Evolutionary conservation across 1,140 invertebrate species (phyloP).

Genomic region (Marisa cornuarietis): DNA sequence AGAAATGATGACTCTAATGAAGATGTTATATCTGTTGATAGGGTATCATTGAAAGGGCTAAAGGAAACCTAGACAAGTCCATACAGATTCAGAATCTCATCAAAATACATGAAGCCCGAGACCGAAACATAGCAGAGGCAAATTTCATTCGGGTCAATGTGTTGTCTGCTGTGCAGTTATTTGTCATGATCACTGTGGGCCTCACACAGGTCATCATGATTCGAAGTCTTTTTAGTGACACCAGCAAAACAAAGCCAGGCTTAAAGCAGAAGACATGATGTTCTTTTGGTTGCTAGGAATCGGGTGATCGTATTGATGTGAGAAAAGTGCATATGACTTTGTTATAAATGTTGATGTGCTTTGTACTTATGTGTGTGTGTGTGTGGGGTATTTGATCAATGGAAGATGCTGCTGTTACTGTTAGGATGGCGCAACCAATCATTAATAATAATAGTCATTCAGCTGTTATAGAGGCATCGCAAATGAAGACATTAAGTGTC

Average conservation of each 20-base stretch:
- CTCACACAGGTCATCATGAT: constrained; percentile 75
- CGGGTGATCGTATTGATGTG: background rate
- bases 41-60: constrained; percentile 72
- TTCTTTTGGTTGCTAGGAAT: background rate
- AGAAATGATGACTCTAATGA: background rate
- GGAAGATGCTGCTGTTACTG: background rate
- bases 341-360: background rate
- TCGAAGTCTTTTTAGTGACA: constrained; percentile 76
- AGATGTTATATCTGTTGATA: constrained; percentile 53
- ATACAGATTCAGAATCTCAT: constrained; percentile 78
- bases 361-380: background rate
- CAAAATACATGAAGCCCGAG: constrained; percentile 78
- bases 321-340: no score
- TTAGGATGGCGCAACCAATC: background rate
- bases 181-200: constrained; percentile 77
- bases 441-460: no score
- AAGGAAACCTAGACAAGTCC: constrained; percentile 72
- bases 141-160: constrained; percentile 79
- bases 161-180: constrained; percentile 78
- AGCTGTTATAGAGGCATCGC: no score
- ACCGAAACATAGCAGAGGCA: constrained; percentile 81
- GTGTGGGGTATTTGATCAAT: background rate
- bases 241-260: constrained; percentile 25
- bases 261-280: constrained; percentile 18
- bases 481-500: no score